Evolutionary conservation across 2,113 vertebrate species (phyloP).

Genomic region (human): GRCh38 chr9:111745501-111746000

Average conservation of each 20-base stretch:
- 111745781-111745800: background rate
- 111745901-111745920: constrained; percentile 37
- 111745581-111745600: background rate
- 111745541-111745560: background rate
- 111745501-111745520: constrained; percentile 35
- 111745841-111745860: background rate
- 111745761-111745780: background rate
- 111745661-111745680: background rate
- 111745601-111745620: background rate
- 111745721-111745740: background rate
- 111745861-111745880: background rate
- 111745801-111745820: background rate
- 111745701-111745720: constrained; percentile 5
- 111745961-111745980: background rate
- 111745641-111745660: background rate
- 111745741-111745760: background rate
- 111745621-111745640: background rate
- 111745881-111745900: constrained; percentile 11
- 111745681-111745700: background rate
- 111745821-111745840: background rate
- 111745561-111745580: background rate
- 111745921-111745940: constrained; percentile 39
- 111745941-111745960: background rate
- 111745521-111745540: background rate
- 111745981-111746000: background rate